These are phyloP conservation scores for Lycorma delicatula DNA, from an alignment of 1,140 invertebrate genomes.

Conservation along the genomic window DNA sequence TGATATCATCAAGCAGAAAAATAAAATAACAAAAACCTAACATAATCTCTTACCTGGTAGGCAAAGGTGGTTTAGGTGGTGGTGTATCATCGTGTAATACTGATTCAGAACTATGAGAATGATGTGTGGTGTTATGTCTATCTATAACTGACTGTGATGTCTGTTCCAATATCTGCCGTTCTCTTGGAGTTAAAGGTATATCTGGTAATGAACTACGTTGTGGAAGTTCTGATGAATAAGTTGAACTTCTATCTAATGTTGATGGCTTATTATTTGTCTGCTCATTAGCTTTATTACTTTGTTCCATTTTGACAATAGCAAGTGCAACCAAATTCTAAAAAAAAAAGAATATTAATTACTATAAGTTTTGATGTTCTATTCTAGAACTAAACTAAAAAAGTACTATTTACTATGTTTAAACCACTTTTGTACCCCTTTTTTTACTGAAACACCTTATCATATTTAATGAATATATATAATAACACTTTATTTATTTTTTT, in stretches of 20 bases:
- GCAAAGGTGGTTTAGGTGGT: slow-evolving; percentile 81
- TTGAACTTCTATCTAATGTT: slow-evolving; percentile 9
- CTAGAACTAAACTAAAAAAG: no score
- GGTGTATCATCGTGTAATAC: slow-evolving; percentile 50
- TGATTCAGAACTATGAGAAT: slow-evolving; percentile 68
- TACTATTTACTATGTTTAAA: no score
- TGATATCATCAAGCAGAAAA: background rate
- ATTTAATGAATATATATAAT: no score
- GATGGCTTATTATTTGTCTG: slow-evolving; percentile 4
- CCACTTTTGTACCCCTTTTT: no score
- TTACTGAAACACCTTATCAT: no score
- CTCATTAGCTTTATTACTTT: slow-evolving; percentile 35
- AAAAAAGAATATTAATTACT: slow-evolving; percentile 4
- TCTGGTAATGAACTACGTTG: slow-evolving; percentile 65
- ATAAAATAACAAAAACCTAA: background rate
- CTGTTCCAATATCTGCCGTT: slow-evolving; percentile 57
- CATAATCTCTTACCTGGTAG: slow-evolving; percentile 50
- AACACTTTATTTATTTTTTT: no score
- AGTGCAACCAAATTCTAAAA: slow-evolving; percentile 51
- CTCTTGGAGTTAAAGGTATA: slow-evolving; percentile 70
- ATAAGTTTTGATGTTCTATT: background rate
- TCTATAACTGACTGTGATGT: slow-evolving; percentile 38
- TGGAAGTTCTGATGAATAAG: slow-evolving; percentile 27
- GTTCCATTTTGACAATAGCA: slow-evolving; percentile 55
- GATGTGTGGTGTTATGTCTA: slow-evolving; percentile 42